Percentiles rank a stretch among this genome's conserved stretches.
phyloP scores from a whole-genome alignment of 2,113 vertebrate genomes.

The Thamnaconus septentrionalis region DNA sequence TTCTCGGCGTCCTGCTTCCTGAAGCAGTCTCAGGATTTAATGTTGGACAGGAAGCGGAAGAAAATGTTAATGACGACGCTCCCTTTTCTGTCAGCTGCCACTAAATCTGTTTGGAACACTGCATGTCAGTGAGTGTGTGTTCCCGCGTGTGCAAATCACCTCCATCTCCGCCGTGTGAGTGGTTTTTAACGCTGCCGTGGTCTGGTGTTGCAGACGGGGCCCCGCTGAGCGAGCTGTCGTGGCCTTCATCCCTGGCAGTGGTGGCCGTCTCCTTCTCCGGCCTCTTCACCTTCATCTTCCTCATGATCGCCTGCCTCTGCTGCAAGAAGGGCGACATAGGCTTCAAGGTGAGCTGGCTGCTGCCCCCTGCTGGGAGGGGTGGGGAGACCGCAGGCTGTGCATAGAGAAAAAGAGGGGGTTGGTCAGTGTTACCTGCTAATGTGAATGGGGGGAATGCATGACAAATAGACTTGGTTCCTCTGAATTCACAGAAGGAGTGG shows the following conservation, averaged over 20 bases:
- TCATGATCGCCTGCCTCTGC: conserved; percentile 98
- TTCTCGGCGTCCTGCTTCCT: too few species aligned
- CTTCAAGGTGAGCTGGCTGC: conserved; percentile 89
- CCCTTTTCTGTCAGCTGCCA: conserved; percentile 5
- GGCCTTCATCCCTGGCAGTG: conserved; percentile 92
- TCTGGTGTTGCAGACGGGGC: conserved; percentile 81
- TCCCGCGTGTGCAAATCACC: conserved; percentile 22
- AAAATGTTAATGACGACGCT: background rate
- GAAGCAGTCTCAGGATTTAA: too few species aligned
- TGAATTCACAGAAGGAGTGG: too few species aligned
- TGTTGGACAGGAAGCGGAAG: too few species aligned
- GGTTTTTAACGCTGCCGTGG: conserved; percentile 31
- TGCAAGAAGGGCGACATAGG: conserved; percentile 97
- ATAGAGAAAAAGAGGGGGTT: background rate
- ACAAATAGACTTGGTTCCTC: too few species aligned
- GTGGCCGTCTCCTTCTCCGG: conserved; percentile 94
- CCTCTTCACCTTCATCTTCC: conserved; percentile 93
- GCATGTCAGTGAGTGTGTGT: conserved; percentile 19
- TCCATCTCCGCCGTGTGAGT: conserved; percentile 30
- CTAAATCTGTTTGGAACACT: background rate
- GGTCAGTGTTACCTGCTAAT: too few species aligned
- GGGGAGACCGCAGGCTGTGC: background rate
- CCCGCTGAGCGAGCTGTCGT: conserved; percentile 91
- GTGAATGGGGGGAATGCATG: too few species aligned
- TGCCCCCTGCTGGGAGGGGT: conserved; percentile 33